Base-by-base conservation (phyloP, 64 coral and sea anemone genomes). In the Montipora capricornis region DNA sequence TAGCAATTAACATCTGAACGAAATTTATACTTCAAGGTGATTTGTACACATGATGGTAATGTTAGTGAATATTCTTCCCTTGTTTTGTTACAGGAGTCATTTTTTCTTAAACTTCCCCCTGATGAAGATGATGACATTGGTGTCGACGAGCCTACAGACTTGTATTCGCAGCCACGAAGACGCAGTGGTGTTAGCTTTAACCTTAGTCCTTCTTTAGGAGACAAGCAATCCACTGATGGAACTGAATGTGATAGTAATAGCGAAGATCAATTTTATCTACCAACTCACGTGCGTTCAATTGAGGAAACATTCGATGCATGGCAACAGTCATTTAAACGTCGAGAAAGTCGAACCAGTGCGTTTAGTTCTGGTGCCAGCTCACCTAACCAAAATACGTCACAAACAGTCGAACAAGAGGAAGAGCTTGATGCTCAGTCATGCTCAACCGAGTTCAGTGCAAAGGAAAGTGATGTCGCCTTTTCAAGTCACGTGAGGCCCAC, bases 271-370 rank as follows among this genome's bases (percentile, higher is more conserved):
- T 79, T 83, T 17, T 94, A 78, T 85, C 90, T 95, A 44, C 93
- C 93, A 52, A 57, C 82, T 19, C 69, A 92, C 67, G 85, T 92
- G 20, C 84, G 89, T 6, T 89, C 96, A 19, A 92, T 98, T 48
- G 96, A 98, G 74, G 96, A 98, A 69, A 98, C 90, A n/a, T 89
- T 98, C 66, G 84, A 90, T 78, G 96, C 93, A 6, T 98, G 96
- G 96, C 89, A 90, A n/a, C 83, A 98, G 45, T 98, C 93, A 53
- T 95, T 83, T 77, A 91, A 48, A 64, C 90, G 58, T 52, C 49
- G 84, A 6, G 89, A 74, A 14, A 98, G 71, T n/a, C 58, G 79
- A 0, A n/a, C 83, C 10, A 88, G 89, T 84, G 53, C 82, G 71
- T 87, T 53, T 3, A 74, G 89, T 22, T 60, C 87, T 15, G 62